Evolutionary conservation across 2,797 vertebrate species (phyloP).

Genomic region (Rhinophrynus dorsalis): DNA sequence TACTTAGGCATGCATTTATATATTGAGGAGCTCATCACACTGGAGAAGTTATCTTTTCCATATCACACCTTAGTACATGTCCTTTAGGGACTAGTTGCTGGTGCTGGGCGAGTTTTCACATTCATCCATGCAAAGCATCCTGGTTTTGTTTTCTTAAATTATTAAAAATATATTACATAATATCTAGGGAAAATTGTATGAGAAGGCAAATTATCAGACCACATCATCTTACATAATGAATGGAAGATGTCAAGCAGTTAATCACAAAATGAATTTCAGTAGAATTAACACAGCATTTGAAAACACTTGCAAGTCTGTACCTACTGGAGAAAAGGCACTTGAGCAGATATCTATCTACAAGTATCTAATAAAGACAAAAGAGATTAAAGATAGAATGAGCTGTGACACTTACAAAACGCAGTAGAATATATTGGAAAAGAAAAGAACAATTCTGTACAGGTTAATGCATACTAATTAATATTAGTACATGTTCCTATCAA

Average conservation of each 20-base stretch:
- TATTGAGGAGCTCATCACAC: too few species aligned
- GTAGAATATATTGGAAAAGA: background rate
- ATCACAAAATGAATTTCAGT: slow-evolving; percentile 14
- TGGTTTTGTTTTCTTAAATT: too few species aligned
- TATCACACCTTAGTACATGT: too few species aligned
- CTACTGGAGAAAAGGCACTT: background rate
- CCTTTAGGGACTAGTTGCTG: too few species aligned
- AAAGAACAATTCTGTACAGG: background rate
- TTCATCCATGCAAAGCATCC: too few species aligned
- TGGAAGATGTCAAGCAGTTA: background rate
- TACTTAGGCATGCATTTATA: too few species aligned
- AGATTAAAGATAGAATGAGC: background rate
- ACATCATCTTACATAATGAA: slow-evolving; percentile 8
- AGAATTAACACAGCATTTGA: slow-evolving; percentile 6
- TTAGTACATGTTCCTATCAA: background rate
- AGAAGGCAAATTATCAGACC: background rate
- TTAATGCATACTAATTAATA: background rate
- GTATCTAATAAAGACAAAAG: background rate
- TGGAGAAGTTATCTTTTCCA: too few species aligned
- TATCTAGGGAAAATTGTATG: too few species aligned
- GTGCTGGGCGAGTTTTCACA: too few species aligned
- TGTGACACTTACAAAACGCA: background rate
- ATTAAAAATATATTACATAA: too few species aligned
- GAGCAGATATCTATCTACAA: slow-evolving; percentile 5
- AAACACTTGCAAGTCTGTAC: background rate